Conservation (phyloP, 2,888 invertebrate species). For the Volucella zonaria region DNA sequence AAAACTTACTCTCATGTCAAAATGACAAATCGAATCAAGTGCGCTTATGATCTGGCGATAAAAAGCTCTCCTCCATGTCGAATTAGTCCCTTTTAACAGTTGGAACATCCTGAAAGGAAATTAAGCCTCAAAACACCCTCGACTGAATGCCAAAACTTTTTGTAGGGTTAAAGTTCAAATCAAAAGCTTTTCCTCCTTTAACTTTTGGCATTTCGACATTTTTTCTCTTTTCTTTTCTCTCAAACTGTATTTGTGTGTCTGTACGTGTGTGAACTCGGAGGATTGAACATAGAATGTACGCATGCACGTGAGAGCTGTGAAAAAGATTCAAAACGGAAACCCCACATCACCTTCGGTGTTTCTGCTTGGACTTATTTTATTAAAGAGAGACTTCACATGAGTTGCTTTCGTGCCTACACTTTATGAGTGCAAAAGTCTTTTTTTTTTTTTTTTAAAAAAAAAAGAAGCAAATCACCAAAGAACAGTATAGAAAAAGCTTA, state of each 20-base stretch:
- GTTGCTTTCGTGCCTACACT: neutral
- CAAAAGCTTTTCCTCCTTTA: constrained; percentile 56
- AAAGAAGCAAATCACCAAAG: constrained; percentile 22
- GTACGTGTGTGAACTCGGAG: constrained; percentile 14
- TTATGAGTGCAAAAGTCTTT: neutral
- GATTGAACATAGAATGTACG: constrained; percentile 46
- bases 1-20: constrained; percentile 40
- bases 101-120: constrained; percentile 69
- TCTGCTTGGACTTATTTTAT: constrained; percentile 54
- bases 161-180: constrained; percentile 65
- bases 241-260: neutral
- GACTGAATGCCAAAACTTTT: constrained; percentile 35
- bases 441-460: constrained; percentile 29
- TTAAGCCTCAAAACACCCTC: constrained; percentile 47
- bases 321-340: constrained; percentile 57
- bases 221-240: constrained; percentile 30
- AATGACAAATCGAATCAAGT: constrained; percentile 67
- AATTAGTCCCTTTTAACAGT: constrained; percentile 49
- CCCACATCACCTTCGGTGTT: constrained; percentile 59
- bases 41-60: constrained; percentile 55
- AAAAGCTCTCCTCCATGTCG: constrained; percentile 47
- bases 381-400: constrained; percentile 61
- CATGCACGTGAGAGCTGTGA: constrained; percentile 62
- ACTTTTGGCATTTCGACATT: constrained; percentile 51
- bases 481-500: constrained; percentile 68